Base-by-base conservation (phyloP, 2,113 vertebrate species). In the Oreochromis tanganicae region DNA sequence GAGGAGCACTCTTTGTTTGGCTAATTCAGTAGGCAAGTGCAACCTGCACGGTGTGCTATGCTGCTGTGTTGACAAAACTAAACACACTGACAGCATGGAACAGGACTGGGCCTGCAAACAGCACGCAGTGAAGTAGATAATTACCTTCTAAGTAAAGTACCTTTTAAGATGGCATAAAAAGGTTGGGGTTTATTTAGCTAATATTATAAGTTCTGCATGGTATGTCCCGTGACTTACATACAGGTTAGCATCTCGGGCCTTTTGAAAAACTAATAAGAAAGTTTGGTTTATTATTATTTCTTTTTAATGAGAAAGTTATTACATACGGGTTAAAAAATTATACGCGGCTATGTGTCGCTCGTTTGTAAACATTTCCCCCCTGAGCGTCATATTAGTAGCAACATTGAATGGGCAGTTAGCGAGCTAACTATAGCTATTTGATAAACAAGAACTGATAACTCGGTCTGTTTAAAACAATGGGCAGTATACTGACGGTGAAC, bases 31-130 rank as follows among this genome's bases (percentile, higher is more conserved):
- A 73, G 50, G 84, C 19, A 63, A 88, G 19, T 5, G 55, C 4
- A 66, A 80, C 48, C 27, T 68, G 68, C 27, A 27, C 84, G 9
- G 48, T 50, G 19, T 68, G 79, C 2, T 43, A 11, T 50, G 81
- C 78, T 85, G 83, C 59, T 85, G 80, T 91, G 89, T 85, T 89
- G 89, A 90, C 91, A 85, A 87, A 88, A 89, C 68, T 73, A 41
- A 43, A 34, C 16, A 7, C 68, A 48, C 9, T 2, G 27, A 21
- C 36, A 41, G 52, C 48, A 54, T 38, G 21, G 55, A 90, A 83
- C 11, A 46, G 19, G 17, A 21, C 32, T 3, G 21, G 2, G 4
- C 21, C 13, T 68, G 27, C 32, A 82, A 19, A 11, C 13, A 4
- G 3, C 24, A 38, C 9, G 3, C 17, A 68, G 9, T 12, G 16